phyloP scores from a whole-genome alignment of 2,113 vertebrate species.

The Ctenomys sociabilis region DNA sequence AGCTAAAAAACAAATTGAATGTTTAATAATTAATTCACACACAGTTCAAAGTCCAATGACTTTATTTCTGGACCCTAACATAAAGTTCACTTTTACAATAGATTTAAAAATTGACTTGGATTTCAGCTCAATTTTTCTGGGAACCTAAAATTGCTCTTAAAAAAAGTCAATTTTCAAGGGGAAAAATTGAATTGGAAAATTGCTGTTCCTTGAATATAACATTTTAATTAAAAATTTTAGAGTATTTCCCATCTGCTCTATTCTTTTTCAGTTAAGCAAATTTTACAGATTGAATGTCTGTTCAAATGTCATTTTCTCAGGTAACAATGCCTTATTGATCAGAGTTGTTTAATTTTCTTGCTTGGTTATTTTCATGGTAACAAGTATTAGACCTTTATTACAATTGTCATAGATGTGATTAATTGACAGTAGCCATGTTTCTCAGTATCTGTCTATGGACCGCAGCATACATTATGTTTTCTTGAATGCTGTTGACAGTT shows the following conservation, averaged over 20 bases:
- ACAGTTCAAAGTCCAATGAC: neutral
- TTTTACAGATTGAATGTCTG: neutral
- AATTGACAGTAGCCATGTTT: neutral
- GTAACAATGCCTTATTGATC: neutral
- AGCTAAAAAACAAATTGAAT: rapidly evolving
- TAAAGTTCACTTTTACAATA: neutral
- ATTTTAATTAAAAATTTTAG: conserved; percentile 22
- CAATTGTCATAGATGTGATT: neutral
- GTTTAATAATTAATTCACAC: neutral
- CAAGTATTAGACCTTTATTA: neutral
- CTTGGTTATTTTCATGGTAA: neutral
- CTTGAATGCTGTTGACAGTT: neutral
- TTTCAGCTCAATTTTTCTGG: neutral
- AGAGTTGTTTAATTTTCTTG: neutral
- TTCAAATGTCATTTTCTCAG: neutral
- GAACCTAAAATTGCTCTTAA: neutral
- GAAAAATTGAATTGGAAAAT: neutral
- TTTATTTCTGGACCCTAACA: neutral
- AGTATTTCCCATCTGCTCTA: neutral
- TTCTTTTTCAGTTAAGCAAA: neutral
- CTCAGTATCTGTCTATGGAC: neutral
- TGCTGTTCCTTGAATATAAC: neutral
- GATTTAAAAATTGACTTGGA: neutral
- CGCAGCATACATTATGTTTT: neutral
- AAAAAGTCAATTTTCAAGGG: neutral